Evolutionary conservation across 2,888 invertebrate species (phyloP).

Genomic region (Troides oblongomaculatus): DNA sequence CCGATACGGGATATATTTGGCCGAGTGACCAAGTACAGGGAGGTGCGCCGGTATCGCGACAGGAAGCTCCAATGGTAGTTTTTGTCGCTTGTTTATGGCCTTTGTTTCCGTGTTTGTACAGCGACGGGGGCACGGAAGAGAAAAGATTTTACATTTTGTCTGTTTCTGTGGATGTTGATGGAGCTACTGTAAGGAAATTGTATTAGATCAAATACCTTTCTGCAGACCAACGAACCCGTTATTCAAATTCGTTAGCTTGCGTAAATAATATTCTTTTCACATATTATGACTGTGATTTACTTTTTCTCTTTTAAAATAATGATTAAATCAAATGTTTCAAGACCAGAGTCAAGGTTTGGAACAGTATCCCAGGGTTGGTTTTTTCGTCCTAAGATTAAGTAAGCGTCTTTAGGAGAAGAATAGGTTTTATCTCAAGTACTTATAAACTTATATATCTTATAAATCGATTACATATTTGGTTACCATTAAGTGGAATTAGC

Average conservation of each 20-base stretch:
- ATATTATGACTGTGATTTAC: constrained; percentile 22
- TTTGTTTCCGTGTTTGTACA: constrained; percentile 58
- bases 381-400: too few relatives aligned
- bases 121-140: constrained; percentile 30
- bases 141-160: constrained; percentile 29
- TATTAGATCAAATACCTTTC: constrained; percentile 20
- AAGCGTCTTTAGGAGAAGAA: too few relatives aligned
- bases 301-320: constrained; percentile 17
- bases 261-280: constrained; percentile 24
- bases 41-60: constrained; percentile 40
- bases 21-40: constrained; percentile 52
- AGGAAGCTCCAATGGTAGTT: constrained; percentile 59
- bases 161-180: constrained; percentile 6
- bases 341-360: too few relatives aligned
- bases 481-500: too few relatives aligned
- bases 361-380: too few relatives aligned
- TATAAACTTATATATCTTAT: too few relatives aligned
- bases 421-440: too few relatives aligned
- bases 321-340: constrained; percentile 3
- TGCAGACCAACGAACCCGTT: constrained; percentile 25
- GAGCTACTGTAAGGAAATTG: constrained; percentile 10
- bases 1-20: constrained; percentile 40
- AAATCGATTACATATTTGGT: too few relatives aligned
- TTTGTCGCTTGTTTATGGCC: constrained; percentile 56
- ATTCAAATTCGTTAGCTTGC: constrained; percentile 24